Evolutionary conservation across 2,888 invertebrate species (phyloP), one percentile per base, ranked within the genome.

Genomic region (Rhingia rostrata): DNA sequence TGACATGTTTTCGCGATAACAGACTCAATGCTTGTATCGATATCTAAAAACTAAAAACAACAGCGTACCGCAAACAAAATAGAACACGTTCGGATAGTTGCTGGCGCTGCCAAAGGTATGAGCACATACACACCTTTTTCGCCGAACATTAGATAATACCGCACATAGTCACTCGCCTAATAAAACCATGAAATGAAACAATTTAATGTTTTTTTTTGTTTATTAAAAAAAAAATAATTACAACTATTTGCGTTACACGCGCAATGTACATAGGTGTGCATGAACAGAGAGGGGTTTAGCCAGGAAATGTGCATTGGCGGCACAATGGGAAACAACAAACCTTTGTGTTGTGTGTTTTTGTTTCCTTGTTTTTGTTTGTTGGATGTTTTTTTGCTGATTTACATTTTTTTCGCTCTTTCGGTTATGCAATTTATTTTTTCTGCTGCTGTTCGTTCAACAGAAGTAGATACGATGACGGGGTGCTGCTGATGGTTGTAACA

Each of bases 281-380:
- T 22, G 22, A 2, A 22, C 22, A 22, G 22, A 22, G 22, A 22
- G 22, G 22, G 22, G 22, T 22, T 22, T 2, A 22, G 22, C 60
- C 77, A 72, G 77, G 77, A 82, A 82, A 70, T 82, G 64, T 77
- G 77, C 81, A 77, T 70, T 64, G 70, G 77, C 60, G 61, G 64
- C 58, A 70, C 63, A 54, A 70, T 77, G 77, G 45, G 81, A 77
- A 82, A 70, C 60, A 70, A 64, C 66, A 77, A 53, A 82, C 81
- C 70, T 77, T 77, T 75, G 81, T 56, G 45, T 81, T 58, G 56
- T 49, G 14, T 47, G 7, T 30, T 53, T 33, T 64, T 64, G 77
- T 77, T 82, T 82, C 81, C 81, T 82, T 54, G 81, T 77, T 77
- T 70, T 77, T 75, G 56, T 70, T 81, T 75, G 22, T 22, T 22